Conservation (phyloP, 2,797 vertebrate genomes). For the Gobionotothen gibberifrons region DNA sequence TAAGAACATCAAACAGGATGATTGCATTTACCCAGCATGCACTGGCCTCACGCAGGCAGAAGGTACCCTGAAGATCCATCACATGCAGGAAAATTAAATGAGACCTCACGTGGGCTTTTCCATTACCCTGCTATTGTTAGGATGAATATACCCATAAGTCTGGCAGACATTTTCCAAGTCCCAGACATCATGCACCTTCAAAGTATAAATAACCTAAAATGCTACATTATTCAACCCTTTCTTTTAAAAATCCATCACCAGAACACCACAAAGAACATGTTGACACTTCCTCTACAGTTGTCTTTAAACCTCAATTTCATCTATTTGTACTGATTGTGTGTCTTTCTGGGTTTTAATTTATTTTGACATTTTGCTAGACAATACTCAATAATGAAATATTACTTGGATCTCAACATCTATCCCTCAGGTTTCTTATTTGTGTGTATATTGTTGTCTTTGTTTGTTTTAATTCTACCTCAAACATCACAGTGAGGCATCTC, state of each 20-base stretch:
- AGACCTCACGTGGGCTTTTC: neutral
- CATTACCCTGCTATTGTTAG: neutral
- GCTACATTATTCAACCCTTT: neutral
- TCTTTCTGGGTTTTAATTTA: neutral
- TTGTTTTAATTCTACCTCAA: neutral
- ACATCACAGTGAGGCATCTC: neutral
- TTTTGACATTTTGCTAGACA: neutral
- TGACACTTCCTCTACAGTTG: neutral
- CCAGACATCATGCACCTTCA: neutral
- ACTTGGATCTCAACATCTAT: no score
- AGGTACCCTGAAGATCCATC: neutral
- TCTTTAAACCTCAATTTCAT: neutral
- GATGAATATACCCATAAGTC: neutral
- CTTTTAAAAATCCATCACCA: no score
- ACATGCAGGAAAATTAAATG: constrained; percentile 14
- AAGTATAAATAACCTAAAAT: neutral
- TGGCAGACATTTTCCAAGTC: no score
- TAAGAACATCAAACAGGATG: constrained; percentile 2
- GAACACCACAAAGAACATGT: neutral
- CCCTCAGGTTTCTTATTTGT: no score
- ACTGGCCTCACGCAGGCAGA: neutral
- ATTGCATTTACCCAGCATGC: constrained; percentile 6
- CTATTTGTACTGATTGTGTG: neutral
- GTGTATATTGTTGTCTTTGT: no score
- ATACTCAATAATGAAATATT: neutral